These are phyloP conservation scores for Micrasema minimum DNA, from an alignment of 1,140 invertebrate species.

Conservation along the genomic window DNA sequence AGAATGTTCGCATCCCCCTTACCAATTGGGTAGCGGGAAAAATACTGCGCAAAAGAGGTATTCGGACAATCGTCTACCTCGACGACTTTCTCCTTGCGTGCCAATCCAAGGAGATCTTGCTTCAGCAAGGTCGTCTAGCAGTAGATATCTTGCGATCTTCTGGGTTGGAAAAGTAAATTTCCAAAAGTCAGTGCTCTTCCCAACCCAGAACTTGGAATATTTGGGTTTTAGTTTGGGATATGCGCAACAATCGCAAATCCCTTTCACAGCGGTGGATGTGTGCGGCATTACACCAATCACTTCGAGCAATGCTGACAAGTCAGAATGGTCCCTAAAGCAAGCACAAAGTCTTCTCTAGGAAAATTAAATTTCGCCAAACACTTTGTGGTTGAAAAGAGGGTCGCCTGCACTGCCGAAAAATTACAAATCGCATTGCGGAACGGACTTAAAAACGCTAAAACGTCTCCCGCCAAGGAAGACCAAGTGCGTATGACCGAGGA, in stretches of 20 bases:
- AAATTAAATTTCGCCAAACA: conserved; percentile 62
- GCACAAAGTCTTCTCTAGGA: conserved; percentile 53
- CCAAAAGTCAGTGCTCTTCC: too few species aligned
- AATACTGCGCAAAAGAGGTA: too few species aligned
- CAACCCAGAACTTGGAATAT: too few species aligned
- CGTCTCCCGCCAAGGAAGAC: neutral
- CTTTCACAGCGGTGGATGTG: neutral
- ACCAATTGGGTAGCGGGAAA: too few species aligned
- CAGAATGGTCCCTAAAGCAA: conserved; percentile 44
- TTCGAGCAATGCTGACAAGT: too few species aligned
- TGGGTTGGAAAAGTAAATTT: conserved; percentile 47
- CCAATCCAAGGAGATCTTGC: conserved; percentile 34
- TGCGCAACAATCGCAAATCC: too few species aligned
- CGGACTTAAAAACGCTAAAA: too few species aligned
- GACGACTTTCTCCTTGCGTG: too few species aligned
- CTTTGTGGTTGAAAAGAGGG: conserved; percentile 67
- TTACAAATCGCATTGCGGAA: conserved; percentile 33
- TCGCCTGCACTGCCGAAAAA: conserved; percentile 55
- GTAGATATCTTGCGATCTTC: conserved; percentile 49
- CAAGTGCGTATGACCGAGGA: neutral
- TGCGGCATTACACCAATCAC: neutral
- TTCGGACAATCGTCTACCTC: conserved; percentile 47
- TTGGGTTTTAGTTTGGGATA: too few species aligned
- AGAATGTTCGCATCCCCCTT: too few species aligned
- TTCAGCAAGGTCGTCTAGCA: conserved; percentile 7